Base-by-base conservation (phyloP, 1,140 invertebrate species). In the Belonocnema kinseyi region DNA sequence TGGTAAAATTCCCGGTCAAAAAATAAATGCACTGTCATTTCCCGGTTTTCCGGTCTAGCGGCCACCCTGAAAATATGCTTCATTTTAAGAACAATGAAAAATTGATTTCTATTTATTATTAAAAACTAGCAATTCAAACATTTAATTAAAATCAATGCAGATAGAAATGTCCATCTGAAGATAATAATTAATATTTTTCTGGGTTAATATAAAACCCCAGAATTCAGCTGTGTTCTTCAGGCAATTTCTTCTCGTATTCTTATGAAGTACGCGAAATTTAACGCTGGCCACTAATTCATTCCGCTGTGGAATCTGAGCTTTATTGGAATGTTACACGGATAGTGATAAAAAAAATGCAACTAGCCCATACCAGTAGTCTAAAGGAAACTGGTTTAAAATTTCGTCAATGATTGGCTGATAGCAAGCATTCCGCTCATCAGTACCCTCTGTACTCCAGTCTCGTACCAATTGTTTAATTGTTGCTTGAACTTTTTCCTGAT, bases 401-500 rank as follows among this genome's bases (percentile, higher is more conserved):
- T 97, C 97, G 72, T 96, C 93, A 17, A 99, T 93, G 54, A 99
- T 98, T 6, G 97, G 98, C 78, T 95, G 93, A 90, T 99, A 99
- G 88, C 97, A 99, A 21, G 96, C 94, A 40, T 94, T 92, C 61
- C 99, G 92, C 91, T 99, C 99, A 3, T 92, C 89, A 5, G 93
- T 93, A 0, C 98, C 98, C 75, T 95, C 94, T 0, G 92, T 88
- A 85, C 97, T 98, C 99, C 99, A 99, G 90, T 99, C 99, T 26
- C 99, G 92, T 7, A 98, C 96, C 86, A 99, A 94, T 88, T 99
- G 98, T 89, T 99, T 99, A 77, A 99, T 92, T 6, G 98, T 97
- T 40, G 96, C 96, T 88, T 98, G 96, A 5, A 99, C 96, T 90
- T 98, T 97, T 82, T 97, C 96, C 85, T 96, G 94, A 87, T 96